A percentile compares a stretch with the other conserved stretches of the same genome.
Evolutionary conservation across 2,113 vertebrate species (phyloP).

Genomic region (Vulpes lagopus): DNA sequence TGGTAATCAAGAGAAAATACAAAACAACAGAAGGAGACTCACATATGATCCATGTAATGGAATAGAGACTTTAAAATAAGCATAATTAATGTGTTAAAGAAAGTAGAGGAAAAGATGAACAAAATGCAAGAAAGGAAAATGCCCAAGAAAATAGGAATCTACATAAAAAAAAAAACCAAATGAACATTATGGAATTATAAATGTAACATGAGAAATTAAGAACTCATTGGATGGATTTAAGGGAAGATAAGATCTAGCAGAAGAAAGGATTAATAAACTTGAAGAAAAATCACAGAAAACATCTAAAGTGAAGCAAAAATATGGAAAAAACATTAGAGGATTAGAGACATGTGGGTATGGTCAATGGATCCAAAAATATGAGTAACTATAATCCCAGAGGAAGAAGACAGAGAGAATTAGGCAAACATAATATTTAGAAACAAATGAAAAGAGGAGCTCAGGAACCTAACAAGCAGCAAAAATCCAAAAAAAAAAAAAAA

Average conservation of each 20-base stretch:
- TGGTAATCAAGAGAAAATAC: conserved; percentile 29
- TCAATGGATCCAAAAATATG: conserved; percentile 25
- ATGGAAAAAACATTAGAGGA: background rate
- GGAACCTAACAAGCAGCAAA: background rate
- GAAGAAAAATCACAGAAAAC: conserved; percentile 10
- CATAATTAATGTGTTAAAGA: background rate
- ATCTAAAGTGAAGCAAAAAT: conserved; percentile 2
- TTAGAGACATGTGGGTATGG: background rate
- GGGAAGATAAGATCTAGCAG: background rate
- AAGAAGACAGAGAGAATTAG: background rate
- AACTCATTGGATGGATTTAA: background rate
- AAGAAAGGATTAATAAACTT: background rate
- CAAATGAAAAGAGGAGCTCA: background rate
- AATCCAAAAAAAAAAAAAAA: background rate
- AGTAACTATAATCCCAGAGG: background rate
- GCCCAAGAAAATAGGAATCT: background rate
- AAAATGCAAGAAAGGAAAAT: conserved; percentile 39
- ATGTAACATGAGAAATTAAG: background rate
- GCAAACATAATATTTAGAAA: background rate
- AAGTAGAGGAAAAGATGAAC: background rate
- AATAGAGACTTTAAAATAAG: background rate
- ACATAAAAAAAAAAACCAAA: conserved; percentile 40
- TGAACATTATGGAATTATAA: background rate
- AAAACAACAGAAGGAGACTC: background rate
- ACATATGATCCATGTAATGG: background rate